Base-by-base conservation (phyloP, 1,140 invertebrate species). In the Polyergus mexicanus region DNA sequence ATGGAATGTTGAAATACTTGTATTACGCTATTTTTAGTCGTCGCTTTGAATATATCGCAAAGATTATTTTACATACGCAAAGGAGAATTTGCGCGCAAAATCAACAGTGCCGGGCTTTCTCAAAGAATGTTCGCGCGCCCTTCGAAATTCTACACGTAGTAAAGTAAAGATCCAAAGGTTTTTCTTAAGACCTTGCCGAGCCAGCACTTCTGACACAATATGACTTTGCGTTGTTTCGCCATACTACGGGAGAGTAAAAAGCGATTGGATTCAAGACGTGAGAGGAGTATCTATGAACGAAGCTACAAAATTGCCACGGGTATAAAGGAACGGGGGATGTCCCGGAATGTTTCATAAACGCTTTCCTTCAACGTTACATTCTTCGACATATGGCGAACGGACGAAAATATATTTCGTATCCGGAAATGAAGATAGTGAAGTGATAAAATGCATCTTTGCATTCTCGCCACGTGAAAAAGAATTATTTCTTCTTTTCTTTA, bases 211-310 rank as follows among this genome's bases (percentile, higher is more conserved):
- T 28, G n/a, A 19, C 25, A 80, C 84, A 85, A 86, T 88, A 90
- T 86, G 65, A 88, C 84, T 88, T 87, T 88, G 77, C 88, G 88
- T 86, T 86, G 81, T 90, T 89, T 86, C 75, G 71, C 69, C 66
- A 54, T 87, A 89, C 51, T 56, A 38, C 66, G 66, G 84, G 87
- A 90, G 83, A 89, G 88, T 91, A 92, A 93, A 92, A 91, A 92
- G 71, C 90, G 88, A 93, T 93, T 93, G 92, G 92, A 91, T 87
- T 62, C 60, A 80, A 84, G 87, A 92, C 90, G 92, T 90, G 91
- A 91, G 91, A 54, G 76, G 86, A 86, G 86, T 89, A 25, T 60
- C 32, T 84, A 84, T 76, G 65, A 56, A 74, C 56, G 41, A 68
- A 58, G 22, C 74, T 62, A 62, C 60, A 38, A 62, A 85, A 86